Evolutionary conservation across 2,888 invertebrate species (phyloP).

Genomic region (Cantharis flavilabris): DNA sequence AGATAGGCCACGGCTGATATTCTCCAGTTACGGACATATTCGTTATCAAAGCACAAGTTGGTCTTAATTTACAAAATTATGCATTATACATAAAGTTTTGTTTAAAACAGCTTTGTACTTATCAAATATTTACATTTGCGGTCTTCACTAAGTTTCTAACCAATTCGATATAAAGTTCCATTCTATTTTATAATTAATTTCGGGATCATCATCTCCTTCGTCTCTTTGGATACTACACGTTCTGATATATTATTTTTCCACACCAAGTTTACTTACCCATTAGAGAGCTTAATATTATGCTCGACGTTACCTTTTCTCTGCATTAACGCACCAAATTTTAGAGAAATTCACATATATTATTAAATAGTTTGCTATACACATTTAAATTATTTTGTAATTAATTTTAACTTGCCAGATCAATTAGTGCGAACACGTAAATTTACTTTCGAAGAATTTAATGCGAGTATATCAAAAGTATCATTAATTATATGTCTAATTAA

Average conservation of each 20-base stretch:
- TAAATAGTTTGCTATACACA: background rate
- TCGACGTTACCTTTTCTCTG: background rate
- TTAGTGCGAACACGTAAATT: background rate
- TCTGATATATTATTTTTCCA: background rate
- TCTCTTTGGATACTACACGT: background rate
- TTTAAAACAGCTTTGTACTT: conserved; percentile 4
- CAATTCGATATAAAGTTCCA: background rate
- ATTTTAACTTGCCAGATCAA: background rate
- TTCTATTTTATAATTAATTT: conserved; percentile 2
- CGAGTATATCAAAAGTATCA: background rate
- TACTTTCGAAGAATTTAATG: background rate
- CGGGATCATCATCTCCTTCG: background rate
- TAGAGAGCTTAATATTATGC: background rate
- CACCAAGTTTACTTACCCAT: background rate
- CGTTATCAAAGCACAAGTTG: conserved; percentile 2
- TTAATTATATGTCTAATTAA: background rate
- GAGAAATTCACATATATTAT: background rate
- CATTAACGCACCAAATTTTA: background rate
- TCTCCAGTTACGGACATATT: background rate
- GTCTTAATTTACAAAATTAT: conserved; percentile 5
- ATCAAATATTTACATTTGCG: conserved; percentile 3
- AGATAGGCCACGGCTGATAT: conserved; percentile 2
- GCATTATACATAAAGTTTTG: conserved; percentile 1
- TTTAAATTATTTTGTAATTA: background rate
- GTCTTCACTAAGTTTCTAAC: background rate